Conservation (phyloP, 2,113 vertebrate species). For the Pelecanus crispus region DNA sequence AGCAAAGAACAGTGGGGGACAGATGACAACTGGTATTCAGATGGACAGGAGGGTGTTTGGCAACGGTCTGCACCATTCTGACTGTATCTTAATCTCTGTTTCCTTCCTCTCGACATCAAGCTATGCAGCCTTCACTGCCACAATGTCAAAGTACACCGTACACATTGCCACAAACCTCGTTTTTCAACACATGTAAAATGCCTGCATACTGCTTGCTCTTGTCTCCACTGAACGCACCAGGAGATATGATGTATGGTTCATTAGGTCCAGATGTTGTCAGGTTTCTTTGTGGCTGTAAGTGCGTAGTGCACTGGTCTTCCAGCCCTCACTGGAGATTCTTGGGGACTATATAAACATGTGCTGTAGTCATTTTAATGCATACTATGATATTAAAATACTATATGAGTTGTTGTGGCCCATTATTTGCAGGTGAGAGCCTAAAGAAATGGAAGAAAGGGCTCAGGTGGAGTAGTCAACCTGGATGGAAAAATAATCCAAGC, state of each 20-base stretch:
- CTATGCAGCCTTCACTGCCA: neutral
- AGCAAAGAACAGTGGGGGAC: neutral
- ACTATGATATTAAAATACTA: neutral
- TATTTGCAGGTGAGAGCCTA: neutral
- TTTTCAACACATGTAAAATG: accelerated
- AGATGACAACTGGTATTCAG: neutral
- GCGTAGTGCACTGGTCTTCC: neutral
- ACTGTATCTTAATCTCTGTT: accelerated
- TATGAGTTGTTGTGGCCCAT: neutral
- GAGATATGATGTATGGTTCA: neutral
- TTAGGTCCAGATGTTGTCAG: neutral
- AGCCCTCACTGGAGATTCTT: neutral
- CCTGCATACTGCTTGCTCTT: neutral
- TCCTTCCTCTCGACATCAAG: neutral
- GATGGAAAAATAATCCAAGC: neutral
- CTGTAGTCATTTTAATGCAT: neutral
- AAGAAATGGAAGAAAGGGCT: neutral
- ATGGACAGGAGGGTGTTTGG: neutral
- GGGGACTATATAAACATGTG: neutral
- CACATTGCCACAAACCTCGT: neutral
- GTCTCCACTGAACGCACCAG: neutral
- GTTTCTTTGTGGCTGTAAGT: neutral
- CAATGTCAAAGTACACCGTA: neutral
- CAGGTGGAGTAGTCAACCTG: neutral
- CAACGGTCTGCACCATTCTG: neutral